A percentile compares a stretch with the other conserved stretches of the same genome.
Conservation (phyloP, 1,140 invertebrate species). For the Drosophila murphyi region DNA sequence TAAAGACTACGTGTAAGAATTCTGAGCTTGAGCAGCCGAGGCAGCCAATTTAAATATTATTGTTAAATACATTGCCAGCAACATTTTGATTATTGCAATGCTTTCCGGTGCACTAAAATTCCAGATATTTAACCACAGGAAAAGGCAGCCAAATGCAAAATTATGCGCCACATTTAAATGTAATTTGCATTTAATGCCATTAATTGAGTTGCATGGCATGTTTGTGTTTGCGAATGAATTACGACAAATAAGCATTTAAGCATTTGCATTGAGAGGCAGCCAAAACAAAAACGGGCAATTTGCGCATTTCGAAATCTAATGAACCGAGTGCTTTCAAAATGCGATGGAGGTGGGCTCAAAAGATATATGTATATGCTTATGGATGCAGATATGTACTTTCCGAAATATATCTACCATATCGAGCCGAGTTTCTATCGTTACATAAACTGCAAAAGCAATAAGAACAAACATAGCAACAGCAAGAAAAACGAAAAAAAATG, state of each 20-base stretch:
- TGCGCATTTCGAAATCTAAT: slow-evolving; percentile 41
- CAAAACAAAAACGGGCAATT: slow-evolving; percentile 18
- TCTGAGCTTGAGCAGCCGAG: too few relatives aligned
- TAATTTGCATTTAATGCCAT: slow-evolving; percentile 69
- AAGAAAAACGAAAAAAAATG: neutral
- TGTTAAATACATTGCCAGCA: neutral
- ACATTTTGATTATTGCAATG: neutral
- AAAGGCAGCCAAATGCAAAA: slow-evolving; percentile 62
- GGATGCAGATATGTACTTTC: slow-evolving; percentile 3
- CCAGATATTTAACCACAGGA: slow-evolving; percentile 19
- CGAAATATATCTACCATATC: slow-evolving; percentile 3
- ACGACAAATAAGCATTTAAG: slow-evolving; percentile 55
- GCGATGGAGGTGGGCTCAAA: slow-evolving; percentile 28
- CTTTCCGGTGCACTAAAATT: slow-evolving; percentile 27
- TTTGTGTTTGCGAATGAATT: slow-evolving; percentile 38
- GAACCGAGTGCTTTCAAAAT: slow-evolving; percentile 35
- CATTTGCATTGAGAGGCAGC: slow-evolving; percentile 38
- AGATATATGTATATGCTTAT: slow-evolving; percentile 26
- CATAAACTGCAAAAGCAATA: slow-evolving; percentile 19
- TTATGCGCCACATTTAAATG: slow-evolving; percentile 61
- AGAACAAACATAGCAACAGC: neutral
- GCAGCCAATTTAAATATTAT: too few relatives aligned
- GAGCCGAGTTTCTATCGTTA: slow-evolving; percentile 16
- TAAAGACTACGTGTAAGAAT: too few relatives aligned
- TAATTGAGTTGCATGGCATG: slow-evolving; percentile 65